Conservation (phyloP, 2,797 vertebrate species). For the Naso thynnoides region DNA sequence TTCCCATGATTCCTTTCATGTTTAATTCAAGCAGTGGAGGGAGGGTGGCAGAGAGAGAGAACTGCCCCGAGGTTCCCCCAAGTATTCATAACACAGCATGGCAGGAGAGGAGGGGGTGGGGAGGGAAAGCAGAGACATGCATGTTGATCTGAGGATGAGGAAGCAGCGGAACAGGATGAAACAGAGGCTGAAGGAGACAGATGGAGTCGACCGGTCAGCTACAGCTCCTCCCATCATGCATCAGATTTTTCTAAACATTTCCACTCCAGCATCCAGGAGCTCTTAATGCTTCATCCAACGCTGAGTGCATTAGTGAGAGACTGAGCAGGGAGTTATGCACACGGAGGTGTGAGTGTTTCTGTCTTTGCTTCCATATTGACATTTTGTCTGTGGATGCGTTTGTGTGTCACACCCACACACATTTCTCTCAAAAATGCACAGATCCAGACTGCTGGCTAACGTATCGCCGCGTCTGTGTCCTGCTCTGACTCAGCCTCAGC, state of each 20-base stretch:
- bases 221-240: not conserved
- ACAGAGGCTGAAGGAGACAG: not conserved
- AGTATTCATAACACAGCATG: conserved; percentile 44
- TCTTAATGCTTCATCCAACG: conserved; percentile 7
- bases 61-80: conserved; percentile 14
- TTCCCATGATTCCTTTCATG: conserved; percentile 42
- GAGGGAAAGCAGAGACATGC: not conserved
- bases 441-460: conserved; percentile 24
- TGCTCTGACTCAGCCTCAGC: conserved; percentile 47
- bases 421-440: conserved; percentile 20
- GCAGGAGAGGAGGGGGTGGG: conserved; percentile 7
- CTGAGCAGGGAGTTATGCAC: not conserved
- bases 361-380: conserved; percentile 44
- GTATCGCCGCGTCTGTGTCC: conserved; percentile 15
- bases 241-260: not conserved
- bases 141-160: not conserved
- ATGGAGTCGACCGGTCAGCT: not conserved
- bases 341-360: not conserved
- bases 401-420: conserved; percentile 40
- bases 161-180: conserved; percentile 31
- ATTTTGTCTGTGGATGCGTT: conserved; percentile 34
- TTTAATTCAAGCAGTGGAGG: conserved; percentile 37
- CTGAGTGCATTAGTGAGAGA: conserved; percentile 1
- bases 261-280: not conserved
- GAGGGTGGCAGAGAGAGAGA: not conserved